Evolutionary conservation across 2,113 vertebrate species (phyloP).

Genomic region (Thunnus thynnus): DNA sequence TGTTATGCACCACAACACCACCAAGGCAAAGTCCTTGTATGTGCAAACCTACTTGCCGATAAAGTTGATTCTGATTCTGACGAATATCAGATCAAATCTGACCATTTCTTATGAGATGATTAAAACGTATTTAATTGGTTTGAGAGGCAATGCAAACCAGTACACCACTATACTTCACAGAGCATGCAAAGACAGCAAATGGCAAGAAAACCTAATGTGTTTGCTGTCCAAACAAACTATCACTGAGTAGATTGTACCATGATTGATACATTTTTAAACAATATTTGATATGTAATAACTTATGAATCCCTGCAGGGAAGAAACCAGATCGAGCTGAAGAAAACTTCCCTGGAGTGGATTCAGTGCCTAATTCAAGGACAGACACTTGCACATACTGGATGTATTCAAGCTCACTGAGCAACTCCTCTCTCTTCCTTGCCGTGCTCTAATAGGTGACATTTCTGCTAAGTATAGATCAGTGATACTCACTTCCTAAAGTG

Average conservation of each 20-base stretch:
- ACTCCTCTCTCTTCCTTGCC: not conserved
- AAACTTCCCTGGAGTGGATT: not conserved
- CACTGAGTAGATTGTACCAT: not conserved
- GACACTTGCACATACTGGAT: not conserved
- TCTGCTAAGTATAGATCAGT: not conserved
- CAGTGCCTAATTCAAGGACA: not conserved
- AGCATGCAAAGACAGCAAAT: too few relatives aligned
- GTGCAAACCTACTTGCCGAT: too few relatives aligned
- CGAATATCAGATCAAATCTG: too few relatives aligned
- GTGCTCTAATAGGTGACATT: not conserved
- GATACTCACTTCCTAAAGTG: conserved; percentile 94
- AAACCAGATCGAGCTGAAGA: not conserved
- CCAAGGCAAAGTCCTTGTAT: too few relatives aligned
- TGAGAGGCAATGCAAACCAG: not conserved
- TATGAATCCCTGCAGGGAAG: not conserved
- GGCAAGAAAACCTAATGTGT: not conserved
- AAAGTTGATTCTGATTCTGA: too few relatives aligned
- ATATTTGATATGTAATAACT: not conserved
- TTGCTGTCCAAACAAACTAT: not conserved
- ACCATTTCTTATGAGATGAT: too few relatives aligned
- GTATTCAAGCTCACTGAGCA: not conserved
- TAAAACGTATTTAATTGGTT: too few relatives aligned
- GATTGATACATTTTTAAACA: not conserved
- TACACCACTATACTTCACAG: too few relatives aligned
- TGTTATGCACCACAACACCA: too few relatives aligned